Percentiles rank a stretch among this genome's conserved stretches.
Evolutionary conservation across 2,797 vertebrate species (phyloP).

Genomic region (Pteropus rufus): DNA sequence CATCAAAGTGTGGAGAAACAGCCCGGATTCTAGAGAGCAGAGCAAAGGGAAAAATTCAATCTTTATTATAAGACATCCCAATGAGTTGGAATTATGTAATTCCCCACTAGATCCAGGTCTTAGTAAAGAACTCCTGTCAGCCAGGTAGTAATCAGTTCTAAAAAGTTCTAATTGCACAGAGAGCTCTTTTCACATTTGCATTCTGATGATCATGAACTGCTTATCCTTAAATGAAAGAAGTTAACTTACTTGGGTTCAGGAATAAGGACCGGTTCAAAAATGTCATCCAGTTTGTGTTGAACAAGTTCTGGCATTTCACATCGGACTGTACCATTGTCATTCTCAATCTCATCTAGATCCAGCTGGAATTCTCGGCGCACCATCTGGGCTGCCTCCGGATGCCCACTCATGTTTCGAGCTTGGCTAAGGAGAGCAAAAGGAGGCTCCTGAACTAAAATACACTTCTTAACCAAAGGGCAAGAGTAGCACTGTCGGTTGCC

Average conservation of each 20-base stretch:
- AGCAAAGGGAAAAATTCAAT: slow-evolving; percentile 58
- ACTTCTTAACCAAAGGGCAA: slow-evolving; percentile 8
- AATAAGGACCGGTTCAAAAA: slow-evolving; percentile 96
- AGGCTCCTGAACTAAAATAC: slow-evolving; percentile 41
- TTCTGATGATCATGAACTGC: neutral
- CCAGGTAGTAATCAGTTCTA: neutral
- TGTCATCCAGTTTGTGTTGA: slow-evolving; percentile 97
- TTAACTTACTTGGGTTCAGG: slow-evolving; percentile 94
- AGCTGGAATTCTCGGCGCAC: slow-evolving; percentile 96
- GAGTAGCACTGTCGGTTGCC: slow-evolving; percentile 48
- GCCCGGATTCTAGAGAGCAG: slow-evolving; percentile 88
- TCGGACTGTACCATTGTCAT: slow-evolving; percentile 90
- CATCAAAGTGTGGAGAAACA: slow-evolving; percentile 95
- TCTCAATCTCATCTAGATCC: slow-evolving; percentile 98
- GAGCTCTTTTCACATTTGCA: neutral
- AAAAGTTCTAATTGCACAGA: neutral
- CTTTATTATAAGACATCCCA: neutral
- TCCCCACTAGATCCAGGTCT: neutral
- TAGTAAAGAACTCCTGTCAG: neutral
- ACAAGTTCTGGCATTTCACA: slow-evolving; percentile 96
- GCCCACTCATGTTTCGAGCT: slow-evolving; percentile 90
- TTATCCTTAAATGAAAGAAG: neutral
- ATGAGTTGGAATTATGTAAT: neutral
- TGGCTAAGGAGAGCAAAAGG: slow-evolving; percentile 86
- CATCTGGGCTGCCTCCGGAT: slow-evolving; percentile 87